These are phyloP conservation scores for Pseudachorutes palmiensis DNA, from an alignment of 1,140 invertebrate genomes.

Conservation along the genomic window DNA sequence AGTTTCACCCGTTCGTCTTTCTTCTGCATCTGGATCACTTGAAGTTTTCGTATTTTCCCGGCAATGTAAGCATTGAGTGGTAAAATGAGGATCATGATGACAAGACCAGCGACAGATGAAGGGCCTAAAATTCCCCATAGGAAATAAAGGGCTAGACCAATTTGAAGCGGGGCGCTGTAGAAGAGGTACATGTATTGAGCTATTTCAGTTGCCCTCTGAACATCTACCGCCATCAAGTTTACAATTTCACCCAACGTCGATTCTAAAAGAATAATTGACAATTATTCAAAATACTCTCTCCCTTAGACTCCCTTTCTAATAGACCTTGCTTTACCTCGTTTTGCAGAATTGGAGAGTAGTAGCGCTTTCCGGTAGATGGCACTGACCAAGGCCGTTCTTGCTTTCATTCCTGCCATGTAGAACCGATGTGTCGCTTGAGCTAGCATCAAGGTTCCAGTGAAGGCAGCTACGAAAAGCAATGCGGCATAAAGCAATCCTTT, in stretches of 20 bases:
- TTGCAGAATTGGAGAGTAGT: slow-evolving; percentile 63
- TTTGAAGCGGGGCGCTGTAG: slow-evolving; percentile 59
- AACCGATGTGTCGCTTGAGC: slow-evolving; percentile 81
- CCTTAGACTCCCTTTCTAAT: neutral
- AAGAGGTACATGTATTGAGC: slow-evolving; percentile 50
- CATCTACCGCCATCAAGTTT: slow-evolving; percentile 56
- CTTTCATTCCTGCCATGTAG: slow-evolving; percentile 81
- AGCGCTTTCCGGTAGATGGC: slow-evolving; percentile 82
- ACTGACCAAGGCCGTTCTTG: slow-evolving; percentile 82
- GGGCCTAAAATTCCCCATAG: slow-evolving; percentile 45
- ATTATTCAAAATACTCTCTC: slow-evolving; percentile 57
- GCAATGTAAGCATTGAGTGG: slow-evolving; percentile 84
- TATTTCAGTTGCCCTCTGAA: slow-evolving; percentile 50
- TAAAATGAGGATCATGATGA: slow-evolving; percentile 59
- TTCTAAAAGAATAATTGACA: slow-evolving; percentile 81
- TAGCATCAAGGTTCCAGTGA: slow-evolving; percentile 78
- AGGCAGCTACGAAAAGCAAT: slow-evolving; percentile 66
- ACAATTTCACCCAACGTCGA: neutral
- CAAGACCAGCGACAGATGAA: slow-evolving; percentile 47
- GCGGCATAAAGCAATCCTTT: slow-evolving; percentile 76
- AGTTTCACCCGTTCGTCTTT: slow-evolving; percentile 87
- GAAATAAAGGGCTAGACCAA: slow-evolving; percentile 42
- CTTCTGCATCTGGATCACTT: slow-evolving; percentile 81
- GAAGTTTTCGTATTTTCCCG: slow-evolving; percentile 60
- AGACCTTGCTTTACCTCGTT: slow-evolving; percentile 42